Conservation (phyloP, 2,888 invertebrate genomes). For the Mythimna ferrago region DNA sequence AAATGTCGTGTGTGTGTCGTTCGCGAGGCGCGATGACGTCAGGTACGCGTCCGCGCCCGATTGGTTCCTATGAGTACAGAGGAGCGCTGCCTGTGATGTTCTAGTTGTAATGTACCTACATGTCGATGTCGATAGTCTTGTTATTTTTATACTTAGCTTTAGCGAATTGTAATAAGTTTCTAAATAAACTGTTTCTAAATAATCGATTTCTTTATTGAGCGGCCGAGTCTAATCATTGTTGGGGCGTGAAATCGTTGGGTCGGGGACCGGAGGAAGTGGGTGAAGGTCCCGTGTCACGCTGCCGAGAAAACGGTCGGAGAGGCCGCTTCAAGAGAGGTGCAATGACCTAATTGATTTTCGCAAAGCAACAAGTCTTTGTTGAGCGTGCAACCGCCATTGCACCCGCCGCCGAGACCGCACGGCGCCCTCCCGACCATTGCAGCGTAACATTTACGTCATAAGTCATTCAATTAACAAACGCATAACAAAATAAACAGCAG, state of each 20-base stretch:
- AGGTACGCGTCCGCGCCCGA: slow-evolving; percentile 14
- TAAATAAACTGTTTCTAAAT: slow-evolving; percentile 88
- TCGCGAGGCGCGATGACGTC: neutral
- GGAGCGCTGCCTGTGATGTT: slow-evolving; percentile 75
- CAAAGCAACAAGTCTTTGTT: slow-evolving; percentile 50
- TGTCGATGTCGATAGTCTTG: slow-evolving; percentile 70
- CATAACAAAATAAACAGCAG: slow-evolving; percentile 22
- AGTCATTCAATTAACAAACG: slow-evolving; percentile 3
- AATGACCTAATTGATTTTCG: slow-evolving; percentile 75
- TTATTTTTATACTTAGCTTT: slow-evolving; percentile 87
- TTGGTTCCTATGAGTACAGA: slow-evolving; percentile 24
- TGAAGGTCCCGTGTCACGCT: slow-evolving; percentile 81
- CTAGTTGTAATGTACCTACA: slow-evolving; percentile 74
- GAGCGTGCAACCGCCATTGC: slow-evolving; percentile 39
- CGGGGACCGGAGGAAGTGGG: slow-evolving; percentile 80
- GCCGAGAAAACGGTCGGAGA: slow-evolving; percentile 77
- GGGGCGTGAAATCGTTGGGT: slow-evolving; percentile 83
- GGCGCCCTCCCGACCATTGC: neutral
- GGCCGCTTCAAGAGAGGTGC: slow-evolving; percentile 71
- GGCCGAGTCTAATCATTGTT: slow-evolving; percentile 71
- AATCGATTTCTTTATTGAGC: slow-evolving; percentile 81
- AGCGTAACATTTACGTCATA: slow-evolving; percentile 39
- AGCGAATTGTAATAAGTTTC: slow-evolving; percentile 83
- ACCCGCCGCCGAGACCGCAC: slow-evolving; percentile 1
- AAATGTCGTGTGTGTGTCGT: neutral